These are phyloP conservation scores for Parasteatoda lunata DNA, from an alignment of 2,888 invertebrate genomes.

Conservation along the genomic window DNA sequence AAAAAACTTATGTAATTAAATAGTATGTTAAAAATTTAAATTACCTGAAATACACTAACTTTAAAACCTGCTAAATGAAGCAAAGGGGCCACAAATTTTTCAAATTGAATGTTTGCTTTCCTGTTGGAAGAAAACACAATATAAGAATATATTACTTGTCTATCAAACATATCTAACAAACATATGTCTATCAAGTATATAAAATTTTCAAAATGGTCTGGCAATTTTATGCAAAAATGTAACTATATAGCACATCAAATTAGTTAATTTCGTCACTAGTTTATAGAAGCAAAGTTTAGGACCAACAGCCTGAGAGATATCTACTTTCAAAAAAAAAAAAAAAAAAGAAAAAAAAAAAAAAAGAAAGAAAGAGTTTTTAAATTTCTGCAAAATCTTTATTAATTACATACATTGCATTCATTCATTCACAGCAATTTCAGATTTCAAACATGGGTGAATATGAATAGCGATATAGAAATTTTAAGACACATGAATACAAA, in stretches of 20 bases:
- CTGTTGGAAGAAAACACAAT: conserved; percentile 73
- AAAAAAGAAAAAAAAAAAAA: no score
- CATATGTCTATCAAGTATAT: neutral
- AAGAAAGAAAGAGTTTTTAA: no score
- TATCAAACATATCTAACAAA: neutral
- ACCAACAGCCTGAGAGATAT: no score
- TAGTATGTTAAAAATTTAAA: conserved; percentile 8
- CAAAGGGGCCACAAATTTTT: conserved; percentile 93
- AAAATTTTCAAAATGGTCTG: neutral
- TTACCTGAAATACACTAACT: conserved; percentile 75
- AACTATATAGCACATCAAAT: neutral
- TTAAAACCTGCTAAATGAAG: conserved; percentile 92
- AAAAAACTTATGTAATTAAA: neutral
- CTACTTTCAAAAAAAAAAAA: no score
- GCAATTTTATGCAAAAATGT: neutral
- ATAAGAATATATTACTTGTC: neutral
- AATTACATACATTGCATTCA: no score
- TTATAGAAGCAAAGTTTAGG: no score
- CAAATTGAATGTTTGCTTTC: conserved; percentile 81
- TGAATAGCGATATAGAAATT: no score
- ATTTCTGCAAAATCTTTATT: no score
- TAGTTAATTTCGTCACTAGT: neutral
- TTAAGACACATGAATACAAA: no score
- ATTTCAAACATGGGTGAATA: no score
- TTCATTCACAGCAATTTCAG: no score